These are phyloP conservation scores for Pelochelys cantorii DNA, from an alignment of 2,797 vertebrate genomes.

Conservation along the genomic window DNA sequence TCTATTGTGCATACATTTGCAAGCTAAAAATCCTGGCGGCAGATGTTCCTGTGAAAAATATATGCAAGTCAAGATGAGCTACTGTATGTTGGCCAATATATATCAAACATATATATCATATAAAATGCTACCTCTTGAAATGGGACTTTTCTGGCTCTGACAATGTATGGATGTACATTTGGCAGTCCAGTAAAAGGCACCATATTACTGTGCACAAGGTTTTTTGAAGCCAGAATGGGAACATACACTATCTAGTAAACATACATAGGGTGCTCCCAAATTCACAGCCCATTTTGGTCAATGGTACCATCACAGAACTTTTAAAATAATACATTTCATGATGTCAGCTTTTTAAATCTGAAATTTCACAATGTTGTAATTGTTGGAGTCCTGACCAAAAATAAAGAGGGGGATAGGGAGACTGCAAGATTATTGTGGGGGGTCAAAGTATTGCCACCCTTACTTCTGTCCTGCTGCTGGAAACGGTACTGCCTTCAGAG, in stretches of 20 bases:
- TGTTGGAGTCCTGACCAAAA: too few species aligned
- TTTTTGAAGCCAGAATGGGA: not conserved
- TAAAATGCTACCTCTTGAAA: not conserved
- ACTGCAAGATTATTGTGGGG: too few species aligned
- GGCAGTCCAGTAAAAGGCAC: not conserved
- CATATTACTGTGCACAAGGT: not conserved
- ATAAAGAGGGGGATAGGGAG: too few species aligned
- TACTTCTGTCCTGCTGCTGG: too few species aligned
- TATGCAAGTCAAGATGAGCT: not conserved
- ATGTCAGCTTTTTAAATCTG: too few species aligned
- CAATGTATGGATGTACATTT: not conserved
- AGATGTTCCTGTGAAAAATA: not conserved
- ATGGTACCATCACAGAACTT: too few species aligned
- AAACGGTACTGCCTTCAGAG: too few species aligned
- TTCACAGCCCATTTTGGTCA: too few species aligned
- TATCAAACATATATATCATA: not conserved
- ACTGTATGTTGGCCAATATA: not conserved
- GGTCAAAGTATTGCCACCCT: too few species aligned
- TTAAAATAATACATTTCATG: too few species aligned
- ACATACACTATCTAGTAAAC: not conserved
- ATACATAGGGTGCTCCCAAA: too few species aligned
- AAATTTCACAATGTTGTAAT: too few species aligned
- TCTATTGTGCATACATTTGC: not conserved
- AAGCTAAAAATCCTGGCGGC: not conserved
- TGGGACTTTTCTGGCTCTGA: not conserved